phyloP scores from a whole-genome alignment of 1,140 invertebrate species.

The Trialeurodes vaporariorum region DNA sequence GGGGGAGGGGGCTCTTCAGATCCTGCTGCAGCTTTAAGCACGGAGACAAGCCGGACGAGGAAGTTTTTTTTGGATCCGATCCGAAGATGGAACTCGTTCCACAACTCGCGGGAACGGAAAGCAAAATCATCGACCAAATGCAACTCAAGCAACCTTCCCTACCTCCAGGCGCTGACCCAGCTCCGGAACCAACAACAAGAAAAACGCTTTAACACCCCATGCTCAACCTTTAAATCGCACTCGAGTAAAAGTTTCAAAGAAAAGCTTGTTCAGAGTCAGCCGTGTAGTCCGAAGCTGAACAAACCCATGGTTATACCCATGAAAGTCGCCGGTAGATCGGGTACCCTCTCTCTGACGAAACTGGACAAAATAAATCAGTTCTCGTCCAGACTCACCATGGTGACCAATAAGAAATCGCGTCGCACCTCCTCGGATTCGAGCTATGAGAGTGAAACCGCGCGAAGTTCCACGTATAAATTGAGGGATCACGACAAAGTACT shows the following conservation, averaged over 20 bases:
- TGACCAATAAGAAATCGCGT: conserved; percentile 6
- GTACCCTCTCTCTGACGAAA: background rate
- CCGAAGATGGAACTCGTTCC: conserved; percentile 44
- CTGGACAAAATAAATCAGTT: background rate
- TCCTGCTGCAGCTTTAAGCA: conserved; percentile 7
- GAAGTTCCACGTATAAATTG: no score
- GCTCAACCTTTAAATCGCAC: conserved; percentile 9
- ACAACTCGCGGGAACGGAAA: conserved; percentile 27
- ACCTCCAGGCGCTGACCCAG: conserved; percentile 18
- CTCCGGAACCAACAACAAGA: conserved; percentile 11
- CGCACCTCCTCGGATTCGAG: conserved; percentile 9
- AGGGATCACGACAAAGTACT: conserved; percentile 7
- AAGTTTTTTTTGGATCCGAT: conserved; percentile 32
- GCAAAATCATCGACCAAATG: background rate
- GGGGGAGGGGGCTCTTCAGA: conserved; percentile 6
- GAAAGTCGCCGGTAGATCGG: background rate
- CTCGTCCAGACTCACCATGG: background rate
- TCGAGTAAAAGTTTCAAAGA: background rate
- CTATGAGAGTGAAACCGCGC: background rate
- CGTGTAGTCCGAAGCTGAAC: background rate
- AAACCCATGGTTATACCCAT: background rate
- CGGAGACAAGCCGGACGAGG: conserved; percentile 8
- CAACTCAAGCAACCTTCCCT: conserved; percentile 17
- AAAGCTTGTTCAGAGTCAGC: background rate
- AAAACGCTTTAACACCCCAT: conserved; percentile 10